A percentile compares a stretch with the other conserved stretches of the same genome.
phyloP scores from a whole-genome alignment of 1,140 invertebrate genomes.

The Calycopis cecrops region DNA sequence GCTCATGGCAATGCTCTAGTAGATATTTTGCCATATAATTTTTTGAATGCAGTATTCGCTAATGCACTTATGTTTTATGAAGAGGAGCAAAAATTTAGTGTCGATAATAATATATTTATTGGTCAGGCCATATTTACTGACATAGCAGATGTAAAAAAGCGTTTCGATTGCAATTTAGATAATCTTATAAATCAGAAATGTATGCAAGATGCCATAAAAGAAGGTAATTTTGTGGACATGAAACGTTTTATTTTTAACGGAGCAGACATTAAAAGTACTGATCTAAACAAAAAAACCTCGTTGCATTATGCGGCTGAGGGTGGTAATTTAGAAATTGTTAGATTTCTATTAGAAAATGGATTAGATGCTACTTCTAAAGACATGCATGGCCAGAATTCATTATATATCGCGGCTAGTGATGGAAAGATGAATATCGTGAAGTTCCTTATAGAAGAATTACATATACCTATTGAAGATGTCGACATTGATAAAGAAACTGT shows the following conservation, averaged over 20 bases:
- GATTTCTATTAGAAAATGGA: slow-evolving; percentile 10
- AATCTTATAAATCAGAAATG: neutral
- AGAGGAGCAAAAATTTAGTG: neutral
- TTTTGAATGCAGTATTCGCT: neutral
- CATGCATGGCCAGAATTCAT: neutral
- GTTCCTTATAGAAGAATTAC: neutral
- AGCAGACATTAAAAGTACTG: slow-evolving; percentile 8
- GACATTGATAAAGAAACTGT: neutral
- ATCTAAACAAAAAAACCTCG: neutral
- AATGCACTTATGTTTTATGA: neutral
- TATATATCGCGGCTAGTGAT: neutral
- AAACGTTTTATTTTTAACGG: neutral
- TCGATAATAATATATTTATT: neutral
- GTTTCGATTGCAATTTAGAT: neutral
- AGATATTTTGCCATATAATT: slow-evolving; percentile 2
- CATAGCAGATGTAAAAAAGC: neutral
- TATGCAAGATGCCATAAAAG: neutral
- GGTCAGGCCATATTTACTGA: neutral
- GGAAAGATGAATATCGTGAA: neutral
- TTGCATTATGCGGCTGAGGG: slow-evolving; percentile 9
- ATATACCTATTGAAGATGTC: neutral
- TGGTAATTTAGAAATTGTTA: slow-evolving; percentile 6
- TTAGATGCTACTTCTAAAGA: slow-evolving; percentile 5
- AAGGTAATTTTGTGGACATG: neutral
- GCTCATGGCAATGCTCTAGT: slow-evolving; percentile 3